Conservation (phyloP, 2,888 invertebrate genomes). For the Malachius bipustulatus region DNA sequence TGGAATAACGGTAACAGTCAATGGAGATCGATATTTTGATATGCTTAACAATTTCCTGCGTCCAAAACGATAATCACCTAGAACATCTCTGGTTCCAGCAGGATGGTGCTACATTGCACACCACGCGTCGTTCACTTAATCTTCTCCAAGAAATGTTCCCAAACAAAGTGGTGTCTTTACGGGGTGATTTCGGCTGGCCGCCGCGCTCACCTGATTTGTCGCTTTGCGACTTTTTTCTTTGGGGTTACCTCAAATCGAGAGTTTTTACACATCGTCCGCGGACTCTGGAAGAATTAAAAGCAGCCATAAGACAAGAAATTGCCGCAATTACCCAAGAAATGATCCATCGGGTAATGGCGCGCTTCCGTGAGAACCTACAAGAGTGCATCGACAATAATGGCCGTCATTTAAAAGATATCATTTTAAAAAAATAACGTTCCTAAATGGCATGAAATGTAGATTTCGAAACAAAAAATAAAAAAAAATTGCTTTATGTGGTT, state of each 20-base stretch:
- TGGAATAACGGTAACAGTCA: slow-evolving; percentile 12
- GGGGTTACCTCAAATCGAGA: slow-evolving; percentile 14
- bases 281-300: slow-evolving; percentile 15
- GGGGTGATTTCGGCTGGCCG: slow-evolving; percentile 12
- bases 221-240: slow-evolving; percentile 15
- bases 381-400: slow-evolving; percentile 9
- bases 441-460: slow-evolving; percentile 4
- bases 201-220: slow-evolving; percentile 14
- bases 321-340: slow-evolving; percentile 11
- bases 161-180: slow-evolving; percentile 13
- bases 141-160: slow-evolving; percentile 15
- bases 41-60: slow-evolving; percentile 8
- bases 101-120: slow-evolving; percentile 12
- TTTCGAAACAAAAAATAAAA: too few relatives aligned
- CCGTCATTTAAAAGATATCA: slow-evolving; percentile 10
- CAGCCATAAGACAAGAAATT: slow-evolving; percentile 17
- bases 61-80: slow-evolving; percentile 9
- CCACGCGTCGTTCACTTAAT: slow-evolving; percentile 11
- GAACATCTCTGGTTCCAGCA: slow-evolving; percentile 14
- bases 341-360: slow-evolving; percentile 9
- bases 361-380: slow-evolving; percentile 8
- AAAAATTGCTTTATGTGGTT: too few relatives aligned
- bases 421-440: slow-evolving; percentile 11
- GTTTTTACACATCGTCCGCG: slow-evolving; percentile 15
- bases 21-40: slow-evolving; percentile 7